phyloP scores from a whole-genome alignment of 53 echinoderm and acorn worm genomes.

The Arbacia lixula region DNA sequence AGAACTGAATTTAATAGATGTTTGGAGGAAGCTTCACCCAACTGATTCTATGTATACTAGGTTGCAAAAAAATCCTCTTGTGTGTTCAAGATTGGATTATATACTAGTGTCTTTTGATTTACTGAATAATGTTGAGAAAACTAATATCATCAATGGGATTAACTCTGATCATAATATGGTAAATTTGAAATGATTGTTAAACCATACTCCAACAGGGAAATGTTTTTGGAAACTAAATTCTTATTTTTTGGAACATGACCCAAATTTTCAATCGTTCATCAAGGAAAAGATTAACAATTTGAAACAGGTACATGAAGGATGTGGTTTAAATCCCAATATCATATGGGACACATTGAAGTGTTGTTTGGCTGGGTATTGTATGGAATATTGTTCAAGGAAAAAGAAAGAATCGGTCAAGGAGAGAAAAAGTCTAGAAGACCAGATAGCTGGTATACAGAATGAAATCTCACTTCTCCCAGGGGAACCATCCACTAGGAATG shows the following conservation, averaged over 20 bases:
- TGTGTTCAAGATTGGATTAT: constrained; percentile 28
- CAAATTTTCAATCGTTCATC: constrained; percentile 15
- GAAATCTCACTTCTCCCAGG: background rate
- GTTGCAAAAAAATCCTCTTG: constrained; percentile 14
- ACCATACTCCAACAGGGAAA: background rate
- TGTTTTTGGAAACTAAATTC: constrained; percentile 40
- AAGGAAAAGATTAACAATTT: constrained; percentile 39
- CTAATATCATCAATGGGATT: constrained; percentile 35
- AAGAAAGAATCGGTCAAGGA: constrained; percentile 16
- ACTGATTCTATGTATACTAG: constrained; percentile 12
- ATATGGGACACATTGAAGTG: constrained; percentile 52
- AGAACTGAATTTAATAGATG: constrained; percentile 28
- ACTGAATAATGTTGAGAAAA: constrained; percentile 19
- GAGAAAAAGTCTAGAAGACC: background rate
- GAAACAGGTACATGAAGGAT: constrained; percentile 7
- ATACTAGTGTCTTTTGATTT: constrained; percentile 37
- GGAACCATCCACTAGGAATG: background rate
- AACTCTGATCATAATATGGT: constrained; percentile 29
- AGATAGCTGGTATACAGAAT: background rate
- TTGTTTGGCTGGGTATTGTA: constrained; percentile 23
- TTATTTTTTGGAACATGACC: constrained; percentile 4
- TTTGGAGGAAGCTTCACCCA: constrained; percentile 27
- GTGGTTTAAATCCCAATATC: constrained; percentile 35
- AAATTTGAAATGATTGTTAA: background rate
- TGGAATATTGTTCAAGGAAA: constrained; percentile 20